Evolutionary conservation across 2,888 invertebrate genomes (phyloP).

Genomic region (Dryomyza anilis): DNA sequence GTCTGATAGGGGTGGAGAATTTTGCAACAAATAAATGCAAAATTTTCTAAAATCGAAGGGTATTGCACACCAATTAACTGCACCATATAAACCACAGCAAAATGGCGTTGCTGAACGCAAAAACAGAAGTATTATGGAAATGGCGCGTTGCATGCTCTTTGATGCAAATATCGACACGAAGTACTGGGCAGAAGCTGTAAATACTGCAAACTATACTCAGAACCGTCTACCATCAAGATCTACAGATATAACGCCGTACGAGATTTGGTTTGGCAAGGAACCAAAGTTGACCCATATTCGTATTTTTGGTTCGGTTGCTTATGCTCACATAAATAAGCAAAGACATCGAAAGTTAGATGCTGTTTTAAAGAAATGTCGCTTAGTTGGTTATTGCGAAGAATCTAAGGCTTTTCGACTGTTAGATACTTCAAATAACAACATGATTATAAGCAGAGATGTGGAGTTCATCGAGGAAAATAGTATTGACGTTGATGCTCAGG

Average conservation of each 20-base stretch:
- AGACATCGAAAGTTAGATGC: constrained; percentile 31
- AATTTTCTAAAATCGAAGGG: background rate
- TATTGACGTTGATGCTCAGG: background rate
- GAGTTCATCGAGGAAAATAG: constrained; percentile 19
- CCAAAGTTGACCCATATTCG: constrained; percentile 47
- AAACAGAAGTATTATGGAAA: constrained; percentile 11
- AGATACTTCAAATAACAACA: constrained; percentile 24
- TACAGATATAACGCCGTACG: constrained; percentile 46
- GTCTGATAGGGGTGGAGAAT: background rate
- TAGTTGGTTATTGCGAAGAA: constrained; percentile 32
- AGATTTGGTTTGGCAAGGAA: constrained; percentile 49
- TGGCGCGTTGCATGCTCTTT: background rate
- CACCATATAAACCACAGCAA: constrained; percentile 20
- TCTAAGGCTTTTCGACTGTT: constrained; percentile 31
- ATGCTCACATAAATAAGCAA: constrained; percentile 28
- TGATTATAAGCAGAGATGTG: constrained; percentile 30
- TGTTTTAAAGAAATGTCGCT: constrained; percentile 33
- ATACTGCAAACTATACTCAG: background rate
- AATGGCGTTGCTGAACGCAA: constrained; percentile 9
- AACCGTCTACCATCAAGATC: background rate
- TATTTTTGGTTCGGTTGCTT: constrained; percentile 48
- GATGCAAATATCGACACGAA: background rate
- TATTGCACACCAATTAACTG: background rate
- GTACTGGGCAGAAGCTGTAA: background rate
- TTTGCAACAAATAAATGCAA: background rate